Evolutionary conservation across 2,888 invertebrate genomes (phyloP), one percentile per base, ranked within the genome.

Genomic region (Clusia tigrina): DNA sequence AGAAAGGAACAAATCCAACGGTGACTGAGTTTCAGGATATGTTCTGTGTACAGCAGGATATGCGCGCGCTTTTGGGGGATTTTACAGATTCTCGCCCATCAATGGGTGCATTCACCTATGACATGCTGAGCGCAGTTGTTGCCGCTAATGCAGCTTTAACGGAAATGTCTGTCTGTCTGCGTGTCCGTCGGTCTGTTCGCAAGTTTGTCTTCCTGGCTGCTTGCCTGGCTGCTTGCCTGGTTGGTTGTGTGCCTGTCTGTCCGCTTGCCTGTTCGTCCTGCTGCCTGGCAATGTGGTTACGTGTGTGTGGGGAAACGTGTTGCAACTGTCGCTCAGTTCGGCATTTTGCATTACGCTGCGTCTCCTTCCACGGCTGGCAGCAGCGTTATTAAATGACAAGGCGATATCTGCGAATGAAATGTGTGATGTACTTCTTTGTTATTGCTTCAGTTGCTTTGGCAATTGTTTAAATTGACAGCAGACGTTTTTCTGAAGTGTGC

Each of bases 321-420:
- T 6, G 32, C 32, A 9, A 6, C 32, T 12, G 12, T 32, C 12
- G 32, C 32, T 32, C 12, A 12, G 32, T 32, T 32, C 22, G 48
- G 48, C 22, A 48, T 48, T 48, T 48, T 48, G 48, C 22, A n/a
- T 42, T 42, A 17, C 42, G n/a, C n/a, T 42, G 42, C 42, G n/a
- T n/a, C n/a, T n/a, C n/a, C n/a, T n/a, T n/a, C n/a, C n/a, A n/a
- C n/a, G n/a, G n/a, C n/a, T n/a, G n/a, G n/a, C n/a, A n/a, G n/a
- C n/a, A n/a, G n/a, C n/a, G 20, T 77, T 78, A 78, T 79, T 78
- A 79, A 78, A 78, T 81, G 80, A 78, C 81, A 79, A 78, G 12
- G 66, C 74, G 79, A 81, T 81, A 81, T 80, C 81, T 81, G 76
- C 80, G 77, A 79, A 81, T 81, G 79, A 81, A 81, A 80, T 80